Evolutionary conservation across 2,113 vertebrate species (phyloP).

Genomic region (Cryptomyrus ogoouensis): DNA sequence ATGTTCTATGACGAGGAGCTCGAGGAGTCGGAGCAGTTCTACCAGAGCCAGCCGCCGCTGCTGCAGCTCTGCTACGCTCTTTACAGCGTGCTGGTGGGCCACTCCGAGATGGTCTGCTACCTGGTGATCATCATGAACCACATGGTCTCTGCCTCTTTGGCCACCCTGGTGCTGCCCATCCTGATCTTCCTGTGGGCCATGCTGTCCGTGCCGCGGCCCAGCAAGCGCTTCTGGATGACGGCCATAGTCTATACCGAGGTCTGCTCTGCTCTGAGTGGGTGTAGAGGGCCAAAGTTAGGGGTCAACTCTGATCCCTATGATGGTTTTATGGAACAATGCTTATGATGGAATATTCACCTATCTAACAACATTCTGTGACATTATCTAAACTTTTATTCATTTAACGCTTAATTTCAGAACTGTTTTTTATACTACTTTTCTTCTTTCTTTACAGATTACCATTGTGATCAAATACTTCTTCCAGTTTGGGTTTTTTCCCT

Average conservation of each 20-base stretch:
- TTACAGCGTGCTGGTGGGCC: conserved; percentile 82
- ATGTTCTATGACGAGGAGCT: conserved; percentile 79
- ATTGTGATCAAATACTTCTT: conserved; percentile 96
- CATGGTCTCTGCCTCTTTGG: conserved; percentile 84
- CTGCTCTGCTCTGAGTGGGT: neutral
- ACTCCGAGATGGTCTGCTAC: conserved; percentile 86
- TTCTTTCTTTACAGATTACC: conserved; percentile 62
- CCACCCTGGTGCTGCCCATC: conserved; percentile 81
- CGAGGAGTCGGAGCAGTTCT: conserved; percentile 81
- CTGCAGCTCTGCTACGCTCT: conserved; percentile 79
- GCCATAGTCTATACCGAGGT: conserved; percentile 95
- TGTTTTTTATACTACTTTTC: neutral
- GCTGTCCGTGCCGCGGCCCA: conserved; percentile 85
- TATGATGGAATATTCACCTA: neutral
- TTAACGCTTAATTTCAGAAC: neutral
- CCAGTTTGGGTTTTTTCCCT: conserved; percentile 92
- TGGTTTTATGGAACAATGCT: neutral
- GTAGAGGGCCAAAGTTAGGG: neutral
- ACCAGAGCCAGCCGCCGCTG: conserved; percentile 72
- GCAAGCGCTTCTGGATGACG: conserved; percentile 92
- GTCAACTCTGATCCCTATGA: neutral
- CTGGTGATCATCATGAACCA: conserved; percentile 91
- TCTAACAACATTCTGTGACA: neutral
- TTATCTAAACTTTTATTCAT: neutral
- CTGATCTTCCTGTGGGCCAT: conserved; percentile 91